A percentile compares a stretch with the other conserved stretches of the same genome.
Conservation (phyloP, 1,140 invertebrate species). For the Lanistes nyassanus region DNA sequence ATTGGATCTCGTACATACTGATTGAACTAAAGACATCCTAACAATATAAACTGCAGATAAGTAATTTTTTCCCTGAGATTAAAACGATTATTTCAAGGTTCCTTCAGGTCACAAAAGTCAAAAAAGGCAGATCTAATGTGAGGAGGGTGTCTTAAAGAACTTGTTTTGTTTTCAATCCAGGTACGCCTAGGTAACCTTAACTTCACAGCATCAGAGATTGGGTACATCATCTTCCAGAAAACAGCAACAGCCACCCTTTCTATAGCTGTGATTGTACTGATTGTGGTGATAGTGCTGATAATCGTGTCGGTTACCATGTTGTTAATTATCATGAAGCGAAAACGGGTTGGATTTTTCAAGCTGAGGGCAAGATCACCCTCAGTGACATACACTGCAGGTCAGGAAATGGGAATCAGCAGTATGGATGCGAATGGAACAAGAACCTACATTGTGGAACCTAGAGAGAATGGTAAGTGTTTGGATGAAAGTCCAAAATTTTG, state of each 20-base stretch:
- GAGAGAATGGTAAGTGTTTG: constrained; percentile 47
- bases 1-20: background rate
- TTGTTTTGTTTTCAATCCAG: constrained; percentile 33
- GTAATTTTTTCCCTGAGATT: background rate
- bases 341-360: constrained; percentile 47
- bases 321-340: constrained; percentile 44
- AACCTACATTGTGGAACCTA: constrained; percentile 37
- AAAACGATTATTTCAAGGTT: background rate
- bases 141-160: background rate
- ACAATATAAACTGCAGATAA: background rate
- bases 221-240: constrained; percentile 40
- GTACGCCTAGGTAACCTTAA: constrained; percentile 46
- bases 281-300: constrained; percentile 38
- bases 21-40: background rate
- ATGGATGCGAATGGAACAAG: constrained; percentile 16
- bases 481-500: too few species aligned
- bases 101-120: background rate
- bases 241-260: background rate
- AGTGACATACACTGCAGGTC: constrained; percentile 26
- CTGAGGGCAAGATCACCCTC: background rate
- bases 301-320: constrained; percentile 43
- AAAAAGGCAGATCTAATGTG: background rate
- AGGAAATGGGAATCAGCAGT: constrained; percentile 9
- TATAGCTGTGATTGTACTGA: constrained; percentile 33
- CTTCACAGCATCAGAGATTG: constrained; percentile 41